Evolutionary conservation across 2,888 invertebrate genomes (phyloP).

Genomic region (Athalia circularis): DNA sequence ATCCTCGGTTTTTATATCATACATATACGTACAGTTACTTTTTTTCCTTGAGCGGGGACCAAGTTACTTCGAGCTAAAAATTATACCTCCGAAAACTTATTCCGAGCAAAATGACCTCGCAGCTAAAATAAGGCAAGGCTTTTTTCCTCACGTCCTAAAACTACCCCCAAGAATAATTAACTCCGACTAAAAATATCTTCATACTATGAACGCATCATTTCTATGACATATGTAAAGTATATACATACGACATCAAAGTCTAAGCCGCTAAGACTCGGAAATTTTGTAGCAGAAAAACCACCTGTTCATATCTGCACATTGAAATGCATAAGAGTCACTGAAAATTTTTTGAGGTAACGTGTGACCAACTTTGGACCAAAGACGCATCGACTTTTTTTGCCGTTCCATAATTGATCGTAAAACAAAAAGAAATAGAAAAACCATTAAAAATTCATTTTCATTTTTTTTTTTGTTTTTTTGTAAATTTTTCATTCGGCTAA

Average conservation of each 20-base stretch:
- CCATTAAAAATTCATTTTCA: too few relatives aligned
- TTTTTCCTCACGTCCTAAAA: not conserved
- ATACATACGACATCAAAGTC: not conserved
- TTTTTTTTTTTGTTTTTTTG: too few relatives aligned
- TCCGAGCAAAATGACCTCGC: slow-evolving; percentile 7
- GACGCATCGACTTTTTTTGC: too few relatives aligned
- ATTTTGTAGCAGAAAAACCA: too few relatives aligned
- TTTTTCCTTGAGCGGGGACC: not conserved
- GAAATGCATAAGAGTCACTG: too few relatives aligned
- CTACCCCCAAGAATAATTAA: slow-evolving; percentile 24
- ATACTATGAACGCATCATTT: slow-evolving; percentile 11
- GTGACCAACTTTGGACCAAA: too few relatives aligned
- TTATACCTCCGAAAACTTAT: slow-evolving; percentile 27
- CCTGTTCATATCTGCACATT: too few relatives aligned
- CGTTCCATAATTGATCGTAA: too few relatives aligned
- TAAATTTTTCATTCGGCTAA: not conserved
- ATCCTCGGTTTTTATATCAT: not conserved
- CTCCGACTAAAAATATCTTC: slow-evolving; percentile 24
- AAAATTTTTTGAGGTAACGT: too few relatives aligned
- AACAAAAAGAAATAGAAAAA: too few relatives aligned
- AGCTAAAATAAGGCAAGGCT: slow-evolving; percentile 23
- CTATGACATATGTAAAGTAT: slow-evolving; percentile 8
- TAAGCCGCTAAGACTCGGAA: too few relatives aligned
- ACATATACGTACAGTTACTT: not conserved
- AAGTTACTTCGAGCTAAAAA: slow-evolving; percentile 8